Percentiles rank a stretch among this genome's conserved stretches.
These are phyloP conservation scores for Loris lydekkerianus DNA, from an alignment of 2,797 vertebrate species.

Conservation along the genomic window DNA sequence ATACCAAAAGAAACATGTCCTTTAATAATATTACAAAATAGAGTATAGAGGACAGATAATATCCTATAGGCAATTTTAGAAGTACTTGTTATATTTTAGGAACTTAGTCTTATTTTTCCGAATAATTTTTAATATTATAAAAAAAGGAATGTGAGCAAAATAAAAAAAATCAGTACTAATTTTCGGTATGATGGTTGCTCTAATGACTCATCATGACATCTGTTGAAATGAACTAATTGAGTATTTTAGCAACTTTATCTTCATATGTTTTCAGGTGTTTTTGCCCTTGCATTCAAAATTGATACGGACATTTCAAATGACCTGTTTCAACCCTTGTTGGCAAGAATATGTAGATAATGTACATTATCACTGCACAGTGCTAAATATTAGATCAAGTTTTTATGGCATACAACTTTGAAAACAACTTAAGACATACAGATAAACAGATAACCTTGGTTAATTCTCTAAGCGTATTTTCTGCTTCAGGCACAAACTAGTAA, in stretches of 20 bases:
- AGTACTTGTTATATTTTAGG: slow-evolving; percentile 4
- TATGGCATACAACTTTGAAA: neutral
- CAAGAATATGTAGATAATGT: slow-evolving; percentile 10
- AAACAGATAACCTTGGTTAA: neutral
- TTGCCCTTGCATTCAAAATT: slow-evolving; percentile 68
- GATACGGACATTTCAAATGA: slow-evolving; percentile 14
- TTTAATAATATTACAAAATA: neutral
- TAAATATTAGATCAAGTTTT: slow-evolving; percentile 47
- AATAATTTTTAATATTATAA: slow-evolving; percentile 50
- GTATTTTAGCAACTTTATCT: slow-evolving; percentile 77
- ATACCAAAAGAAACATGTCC: neutral
- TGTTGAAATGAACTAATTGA: slow-evolving; percentile 82
- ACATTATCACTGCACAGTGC: neutral
- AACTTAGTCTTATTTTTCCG: slow-evolving; percentile 38
- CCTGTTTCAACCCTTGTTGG: neutral
- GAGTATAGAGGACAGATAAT: neutral
- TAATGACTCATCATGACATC: slow-evolving; percentile 74
- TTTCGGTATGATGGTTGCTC: slow-evolving; percentile 56
- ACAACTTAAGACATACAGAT: neutral
- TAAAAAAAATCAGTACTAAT: slow-evolving; percentile 11
- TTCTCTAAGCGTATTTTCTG: neutral
- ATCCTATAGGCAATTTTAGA: slow-evolving; percentile 6
- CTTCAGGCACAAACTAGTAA: neutral
- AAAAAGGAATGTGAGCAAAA: slow-evolving; percentile 25
- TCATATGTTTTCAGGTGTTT: slow-evolving; percentile 68